Evolutionary conservation across 2,888 invertebrate species (phyloP).

Genomic region (Xanthia icteritia): DNA sequence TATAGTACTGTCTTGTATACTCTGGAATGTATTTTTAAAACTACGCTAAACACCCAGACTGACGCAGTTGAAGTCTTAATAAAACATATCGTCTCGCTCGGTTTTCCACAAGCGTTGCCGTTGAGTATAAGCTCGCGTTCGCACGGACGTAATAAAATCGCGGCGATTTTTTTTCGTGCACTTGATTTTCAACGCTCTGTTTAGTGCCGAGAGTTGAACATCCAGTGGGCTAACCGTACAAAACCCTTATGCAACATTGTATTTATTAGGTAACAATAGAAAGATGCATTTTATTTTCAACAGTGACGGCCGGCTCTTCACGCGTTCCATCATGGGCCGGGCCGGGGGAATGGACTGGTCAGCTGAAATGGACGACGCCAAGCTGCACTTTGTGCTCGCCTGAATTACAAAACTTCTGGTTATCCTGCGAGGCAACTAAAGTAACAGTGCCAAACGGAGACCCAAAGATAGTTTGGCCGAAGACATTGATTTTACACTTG

Average conservation of each 20-base stretch:
- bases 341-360: conserved; percentile 5
- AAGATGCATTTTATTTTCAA: background rate
- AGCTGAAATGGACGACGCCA: conserved; percentile 12
- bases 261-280: background rate
- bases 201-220: no score
- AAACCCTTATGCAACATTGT: no score
- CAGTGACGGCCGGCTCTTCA: background rate
- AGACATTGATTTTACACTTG: conserved; percentile 16
- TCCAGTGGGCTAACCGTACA: no score
- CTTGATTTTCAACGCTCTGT: no score
- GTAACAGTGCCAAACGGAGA: background rate
- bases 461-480: background rate
- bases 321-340: background rate
- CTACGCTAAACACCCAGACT: background rate
- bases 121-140: no score
- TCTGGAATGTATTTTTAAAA: background rate
- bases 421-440: conserved; percentile 10
- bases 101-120: background rate
- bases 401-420: conserved; percentile 19
- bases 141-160: no score
- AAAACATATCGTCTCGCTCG: background rate
- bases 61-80: background rate
- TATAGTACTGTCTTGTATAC: background rate
- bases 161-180: no score
- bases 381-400: background rate